These are phyloP conservation scores for Stenurella melanura DNA, from an alignment of 2,888 invertebrate genomes.

Conservation along the genomic window DNA sequence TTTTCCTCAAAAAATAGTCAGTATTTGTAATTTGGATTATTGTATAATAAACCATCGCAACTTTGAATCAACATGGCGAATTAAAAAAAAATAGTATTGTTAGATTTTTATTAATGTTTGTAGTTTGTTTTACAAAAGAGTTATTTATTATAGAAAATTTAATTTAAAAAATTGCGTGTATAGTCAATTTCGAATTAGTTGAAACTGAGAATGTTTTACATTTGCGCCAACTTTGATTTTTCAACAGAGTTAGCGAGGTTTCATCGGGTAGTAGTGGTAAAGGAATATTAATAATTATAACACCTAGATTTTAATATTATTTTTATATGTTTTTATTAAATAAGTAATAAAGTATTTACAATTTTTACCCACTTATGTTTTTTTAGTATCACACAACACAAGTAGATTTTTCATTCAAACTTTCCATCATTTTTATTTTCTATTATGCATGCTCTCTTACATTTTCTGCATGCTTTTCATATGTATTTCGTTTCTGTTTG, in stretches of 20 bases:
- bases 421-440: background rate
- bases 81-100: too few relatives aligned
- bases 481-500: background rate
- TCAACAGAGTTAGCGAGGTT: background rate
- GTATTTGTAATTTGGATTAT: background rate
- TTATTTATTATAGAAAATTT: background rate
- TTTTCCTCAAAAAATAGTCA: background rate
- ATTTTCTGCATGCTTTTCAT: slow-evolving; percentile 2
- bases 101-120: too few relatives aligned
- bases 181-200: background rate
- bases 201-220: background rate
- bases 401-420: background rate
- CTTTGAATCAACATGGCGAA: background rate
- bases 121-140: background rate
- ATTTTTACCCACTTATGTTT: slow-evolving; percentile 13
- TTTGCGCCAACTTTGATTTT: background rate
- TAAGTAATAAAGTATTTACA: slow-evolving; percentile 28
- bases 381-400: background rate
- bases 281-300: background rate
- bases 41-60: background rate
- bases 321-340: slow-evolving; percentile 18
- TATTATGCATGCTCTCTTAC: background rate
- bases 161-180: background rate
- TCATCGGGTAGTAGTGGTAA: background rate
- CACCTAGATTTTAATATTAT: slow-evolving; percentile 6